Evolutionary conservation across 1,140 invertebrate genomes (phyloP), one percentile per base, ranked within the genome.

Genomic region (Marisa cornuarietis): DNA sequence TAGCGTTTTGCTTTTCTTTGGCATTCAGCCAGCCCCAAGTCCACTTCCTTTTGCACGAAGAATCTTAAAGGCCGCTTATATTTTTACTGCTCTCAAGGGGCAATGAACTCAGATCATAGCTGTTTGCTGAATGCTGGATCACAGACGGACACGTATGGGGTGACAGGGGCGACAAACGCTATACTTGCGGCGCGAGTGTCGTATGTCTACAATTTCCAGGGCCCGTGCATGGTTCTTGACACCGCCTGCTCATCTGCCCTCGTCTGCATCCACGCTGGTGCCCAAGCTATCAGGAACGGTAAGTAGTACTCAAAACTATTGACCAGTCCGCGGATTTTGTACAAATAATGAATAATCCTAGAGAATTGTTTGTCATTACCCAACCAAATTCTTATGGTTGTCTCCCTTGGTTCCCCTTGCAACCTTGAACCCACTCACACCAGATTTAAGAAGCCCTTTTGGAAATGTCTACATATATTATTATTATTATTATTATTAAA

Each of bases 231-330:
- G 68, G 79, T 84, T 6, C 54, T 88, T 16, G 87, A 88, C 61
- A 85, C 87, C 0, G 87, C 87, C 26, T 87, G 87, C 52, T 85
- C 86, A 10, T 85, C 87, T 18, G 81, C 85, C 1, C 63, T 88
- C 20, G 80, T 86, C 3, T 85, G 86, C 51, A 84, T 85, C 20
- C 82, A 87, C 54, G 22, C 79, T 11, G 86, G 71, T 7, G 76
- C 66, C 54, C 84, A 84, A 26, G 85, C 83, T 0, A 63, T 87
- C 8, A 71, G 65, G 54, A 77, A 75, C n/a, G 86, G 85, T 87
- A 79, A 58, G 8, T 9, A 18, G 4, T 18, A 1, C 8, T 58
- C 54, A 11, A 54, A 54, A 8, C 8, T 14, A 9, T 14, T 54
- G 52, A 8, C 52, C 14, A 54, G 8, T 14, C 52, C 8, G 8